Evolutionary conservation across 2,888 invertebrate genomes (phyloP).

Genomic region (Pharmacophagus antenor): DNA sequence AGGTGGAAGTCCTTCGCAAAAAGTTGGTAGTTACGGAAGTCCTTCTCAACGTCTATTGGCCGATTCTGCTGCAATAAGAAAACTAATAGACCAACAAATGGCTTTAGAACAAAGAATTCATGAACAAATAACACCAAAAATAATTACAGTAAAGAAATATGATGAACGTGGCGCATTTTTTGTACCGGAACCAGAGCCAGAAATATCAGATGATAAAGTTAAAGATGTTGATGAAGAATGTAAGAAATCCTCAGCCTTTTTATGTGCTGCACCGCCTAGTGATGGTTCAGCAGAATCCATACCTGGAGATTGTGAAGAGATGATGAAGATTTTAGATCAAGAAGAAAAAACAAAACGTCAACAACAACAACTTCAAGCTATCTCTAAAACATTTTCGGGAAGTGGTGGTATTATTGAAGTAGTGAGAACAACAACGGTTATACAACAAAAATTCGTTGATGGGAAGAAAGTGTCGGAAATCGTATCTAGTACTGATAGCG

Average conservation of each 20-base stretch:
- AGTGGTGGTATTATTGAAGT: slow-evolving; percentile 65
- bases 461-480: slow-evolving; percentile 75
- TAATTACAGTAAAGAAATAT: slow-evolving; percentile 72
- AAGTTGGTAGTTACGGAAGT: slow-evolving; percentile 69
- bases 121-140: slow-evolving; percentile 63
- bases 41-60: slow-evolving; percentile 72
- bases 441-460: slow-evolving; percentile 72
- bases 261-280: slow-evolving; percentile 72
- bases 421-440: slow-evolving; percentile 69
- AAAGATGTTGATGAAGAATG: slow-evolving; percentile 66
- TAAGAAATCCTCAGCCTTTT: slow-evolving; percentile 63
- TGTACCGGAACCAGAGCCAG: slow-evolving; percentile 62
- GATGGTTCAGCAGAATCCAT: slow-evolving; percentile 76
- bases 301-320: slow-evolving; percentile 82
- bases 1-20: slow-evolving; percentile 73
- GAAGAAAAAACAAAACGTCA: slow-evolving; percentile 66
- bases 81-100: slow-evolving; percentile 74
- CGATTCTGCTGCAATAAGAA: slow-evolving; percentile 73
- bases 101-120: slow-evolving; percentile 68
- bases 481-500: slow-evolving; percentile 63
- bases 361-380: slow-evolving; percentile 36
- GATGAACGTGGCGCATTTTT: slow-evolving; percentile 76
- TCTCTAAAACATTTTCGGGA: slow-evolving; percentile 56
- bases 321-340: slow-evolving; percentile 80
- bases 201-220: slow-evolving; percentile 42